phyloP scores from a whole-genome alignment of 2,113 vertebrate species.

The Cnemophilus loriae region DNA sequence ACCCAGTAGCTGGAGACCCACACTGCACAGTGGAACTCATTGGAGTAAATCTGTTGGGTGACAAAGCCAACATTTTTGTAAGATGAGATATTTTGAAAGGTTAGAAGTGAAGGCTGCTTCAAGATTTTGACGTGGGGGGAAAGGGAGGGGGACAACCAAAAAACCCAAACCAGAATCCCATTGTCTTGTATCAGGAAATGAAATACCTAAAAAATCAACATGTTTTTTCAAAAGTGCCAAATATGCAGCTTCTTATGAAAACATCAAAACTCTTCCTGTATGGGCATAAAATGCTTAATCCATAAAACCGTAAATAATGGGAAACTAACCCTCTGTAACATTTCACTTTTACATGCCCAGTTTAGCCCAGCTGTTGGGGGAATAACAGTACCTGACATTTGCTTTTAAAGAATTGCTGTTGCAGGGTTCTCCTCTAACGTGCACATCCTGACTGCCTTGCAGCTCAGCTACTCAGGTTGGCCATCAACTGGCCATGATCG shows the following conservation, averaged over 20 bases:
- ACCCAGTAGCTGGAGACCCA: not conserved
- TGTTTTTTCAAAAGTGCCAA: not conserved
- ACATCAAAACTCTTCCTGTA: not conserved
- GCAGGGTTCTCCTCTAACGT: not conserved
- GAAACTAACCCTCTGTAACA: not conserved
- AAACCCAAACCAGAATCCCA: not conserved
- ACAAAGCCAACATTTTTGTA: not conserved
- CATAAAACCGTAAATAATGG: not conserved
- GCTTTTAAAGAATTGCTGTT: not conserved
- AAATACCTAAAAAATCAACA: not conserved
- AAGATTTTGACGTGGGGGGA: not conserved
- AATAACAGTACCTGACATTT: not conserved
- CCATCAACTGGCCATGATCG: slow-evolving; percentile 80
- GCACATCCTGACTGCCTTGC: not conserved
- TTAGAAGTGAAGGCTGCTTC: not conserved
- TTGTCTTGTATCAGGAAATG: not conserved
- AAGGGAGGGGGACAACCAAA: not conserved
- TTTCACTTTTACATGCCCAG: not conserved
- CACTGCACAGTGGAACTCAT: not conserved
- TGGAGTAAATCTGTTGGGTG: not conserved
- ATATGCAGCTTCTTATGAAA: not conserved
- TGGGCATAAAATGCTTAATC: not conserved
- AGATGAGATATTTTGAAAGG: not conserved
- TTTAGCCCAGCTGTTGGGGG: not conserved
- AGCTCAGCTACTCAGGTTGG: slow-evolving; percentile 72